Percentiles rank a stretch among this genome's conserved stretches.
phyloP scores from a whole-genome alignment of 2,113 vertebrate species.

The Entelurus aequoreus region DNA sequence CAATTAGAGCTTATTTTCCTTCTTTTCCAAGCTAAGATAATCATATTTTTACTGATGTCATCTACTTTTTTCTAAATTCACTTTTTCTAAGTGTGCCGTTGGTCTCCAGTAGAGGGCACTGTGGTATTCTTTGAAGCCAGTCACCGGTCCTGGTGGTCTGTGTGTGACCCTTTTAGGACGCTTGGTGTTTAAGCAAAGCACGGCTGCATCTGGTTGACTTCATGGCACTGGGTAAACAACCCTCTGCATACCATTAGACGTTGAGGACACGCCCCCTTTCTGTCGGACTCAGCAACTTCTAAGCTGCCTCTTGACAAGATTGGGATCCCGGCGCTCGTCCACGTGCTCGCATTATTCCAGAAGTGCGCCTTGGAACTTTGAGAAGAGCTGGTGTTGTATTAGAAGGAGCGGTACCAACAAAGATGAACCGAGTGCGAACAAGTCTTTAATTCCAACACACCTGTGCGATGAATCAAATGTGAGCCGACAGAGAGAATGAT shows the following conservation, averaged over 20 bases:
- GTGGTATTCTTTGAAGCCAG: conserved; percentile 45
- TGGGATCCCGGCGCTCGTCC: too few relatives aligned
- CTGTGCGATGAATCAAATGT: too few relatives aligned
- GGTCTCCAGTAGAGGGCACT: conserved; percentile 69
- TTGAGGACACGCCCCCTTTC: conserved; percentile 6
- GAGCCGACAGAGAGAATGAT: too few relatives aligned
- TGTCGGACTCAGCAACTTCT: background rate
- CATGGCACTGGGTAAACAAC: conserved; percentile 53
- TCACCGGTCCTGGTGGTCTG: background rate
- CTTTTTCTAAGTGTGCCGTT: conserved; percentile 6
- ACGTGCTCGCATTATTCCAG: too few relatives aligned
- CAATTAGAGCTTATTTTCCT: too few relatives aligned
- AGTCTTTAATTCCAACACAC: too few relatives aligned
- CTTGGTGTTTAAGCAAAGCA: conserved; percentile 54
- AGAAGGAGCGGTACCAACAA: too few relatives aligned
- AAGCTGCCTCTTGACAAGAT: too few relatives aligned
- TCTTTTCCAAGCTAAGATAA: background rate
- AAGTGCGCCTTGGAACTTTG: too few relatives aligned
- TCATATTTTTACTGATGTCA: conserved; percentile 30
- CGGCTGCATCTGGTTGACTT: conserved; percentile 59
- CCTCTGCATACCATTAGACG: conserved; percentile 34
- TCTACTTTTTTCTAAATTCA: conserved; percentile 26
- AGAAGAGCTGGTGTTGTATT: too few relatives aligned
- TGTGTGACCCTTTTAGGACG: conserved; percentile 39
- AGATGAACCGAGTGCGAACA: too few relatives aligned